These are phyloP conservation scores for Apis dorsata DNA, from an alignment of 1,140 invertebrate genomes.

Conservation along the genomic window DNA sequence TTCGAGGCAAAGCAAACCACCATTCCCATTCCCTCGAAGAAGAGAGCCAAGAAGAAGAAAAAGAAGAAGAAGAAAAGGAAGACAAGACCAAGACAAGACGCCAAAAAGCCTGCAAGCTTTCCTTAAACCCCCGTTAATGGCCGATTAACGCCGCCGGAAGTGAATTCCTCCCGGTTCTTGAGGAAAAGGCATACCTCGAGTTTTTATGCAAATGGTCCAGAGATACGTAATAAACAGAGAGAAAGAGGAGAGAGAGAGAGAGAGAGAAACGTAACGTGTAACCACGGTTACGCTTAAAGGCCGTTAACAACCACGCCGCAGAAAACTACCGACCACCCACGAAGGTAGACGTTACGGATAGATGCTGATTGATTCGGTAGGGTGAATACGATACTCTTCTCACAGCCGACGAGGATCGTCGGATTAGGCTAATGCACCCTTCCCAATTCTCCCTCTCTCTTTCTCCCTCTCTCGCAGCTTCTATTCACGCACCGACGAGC, in stretches of 20 bases:
- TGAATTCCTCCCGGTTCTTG: slow-evolving; percentile 6
- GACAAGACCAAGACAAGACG: too few relatives aligned
- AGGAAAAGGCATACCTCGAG: neutral
- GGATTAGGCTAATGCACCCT: slow-evolving; percentile 68
- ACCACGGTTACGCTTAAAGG: slow-evolving; percentile 42
- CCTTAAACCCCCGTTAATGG: neutral
- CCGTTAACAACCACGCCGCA: slow-evolving; percentile 23
- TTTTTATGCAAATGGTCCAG: slow-evolving; percentile 24
- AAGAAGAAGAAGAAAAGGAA: too few relatives aligned
- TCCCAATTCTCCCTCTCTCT: neutral
- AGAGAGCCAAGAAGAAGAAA: too few relatives aligned
- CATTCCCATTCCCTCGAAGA: too few relatives aligned
- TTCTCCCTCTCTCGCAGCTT: neutral
- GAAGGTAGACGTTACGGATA: slow-evolving; percentile 72
- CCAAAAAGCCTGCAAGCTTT: neutral
- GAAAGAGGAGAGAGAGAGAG: neutral
- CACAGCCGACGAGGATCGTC: slow-evolving; percentile 64
- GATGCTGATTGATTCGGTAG: slow-evolving; percentile 71
- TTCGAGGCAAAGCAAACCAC: too few relatives aligned
- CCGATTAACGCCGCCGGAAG: slow-evolving; percentile 12
- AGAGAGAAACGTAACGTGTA: slow-evolving; percentile 19
- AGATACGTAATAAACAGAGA: neutral
- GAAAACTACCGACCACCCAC: slow-evolving; percentile 62
- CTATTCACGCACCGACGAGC: slow-evolving; percentile 56
- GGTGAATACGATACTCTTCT: slow-evolving; percentile 75